A percentile compares a stretch with the other conserved stretches of the same genome.
Evolutionary conservation across 1,140 invertebrate species (phyloP).

Genomic region (Leptinotarsa defecta): DNA sequence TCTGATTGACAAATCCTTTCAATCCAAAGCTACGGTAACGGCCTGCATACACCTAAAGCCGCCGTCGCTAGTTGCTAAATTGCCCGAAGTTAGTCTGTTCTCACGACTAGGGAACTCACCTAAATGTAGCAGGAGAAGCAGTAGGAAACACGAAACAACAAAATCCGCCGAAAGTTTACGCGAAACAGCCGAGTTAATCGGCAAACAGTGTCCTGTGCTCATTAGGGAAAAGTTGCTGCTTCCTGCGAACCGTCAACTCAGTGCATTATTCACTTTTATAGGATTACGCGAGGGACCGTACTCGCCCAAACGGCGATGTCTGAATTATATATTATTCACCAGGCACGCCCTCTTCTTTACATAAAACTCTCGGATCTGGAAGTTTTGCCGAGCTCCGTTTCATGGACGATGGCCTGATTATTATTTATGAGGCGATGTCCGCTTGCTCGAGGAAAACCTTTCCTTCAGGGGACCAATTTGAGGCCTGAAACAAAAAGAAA

Average conservation of each 20-base stretch:
- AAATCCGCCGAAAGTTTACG: slow-evolving; percentile 17
- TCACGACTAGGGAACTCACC: slow-evolving; percentile 3
- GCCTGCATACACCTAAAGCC: no score
- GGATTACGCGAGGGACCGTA: slow-evolving; percentile 26
- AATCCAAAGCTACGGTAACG: no score
- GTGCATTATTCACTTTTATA: slow-evolving; percentile 38
- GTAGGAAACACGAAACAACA: slow-evolving; percentile 20
- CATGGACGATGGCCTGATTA: slow-evolving; percentile 24
- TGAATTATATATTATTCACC: slow-evolving; percentile 34
- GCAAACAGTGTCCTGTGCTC: slow-evolving; percentile 21
- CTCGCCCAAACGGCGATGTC: slow-evolving; percentile 14
- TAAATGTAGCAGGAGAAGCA: slow-evolving; percentile 17
- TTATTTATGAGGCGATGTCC: slow-evolving; percentile 27
- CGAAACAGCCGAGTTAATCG: slow-evolving; percentile 22
- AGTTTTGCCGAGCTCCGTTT: slow-evolving; percentile 19
- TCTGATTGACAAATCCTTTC: no score
- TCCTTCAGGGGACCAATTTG: not conserved
- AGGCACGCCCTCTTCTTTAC: slow-evolving; percentile 29
- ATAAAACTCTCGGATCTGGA: slow-evolving; percentile 31
- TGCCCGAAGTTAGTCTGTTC: not conserved
- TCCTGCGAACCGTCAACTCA: slow-evolving; percentile 32
- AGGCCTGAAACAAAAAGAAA: not conserved
- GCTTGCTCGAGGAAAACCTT: not conserved
- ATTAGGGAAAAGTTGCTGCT: slow-evolving; percentile 20
- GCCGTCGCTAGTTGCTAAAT: not conserved